Evolutionary conservation across 1,140 invertebrate genomes (phyloP), one percentile per base, ranked within the genome.

Genomic region (Himalopsyche phryganea): DNA sequence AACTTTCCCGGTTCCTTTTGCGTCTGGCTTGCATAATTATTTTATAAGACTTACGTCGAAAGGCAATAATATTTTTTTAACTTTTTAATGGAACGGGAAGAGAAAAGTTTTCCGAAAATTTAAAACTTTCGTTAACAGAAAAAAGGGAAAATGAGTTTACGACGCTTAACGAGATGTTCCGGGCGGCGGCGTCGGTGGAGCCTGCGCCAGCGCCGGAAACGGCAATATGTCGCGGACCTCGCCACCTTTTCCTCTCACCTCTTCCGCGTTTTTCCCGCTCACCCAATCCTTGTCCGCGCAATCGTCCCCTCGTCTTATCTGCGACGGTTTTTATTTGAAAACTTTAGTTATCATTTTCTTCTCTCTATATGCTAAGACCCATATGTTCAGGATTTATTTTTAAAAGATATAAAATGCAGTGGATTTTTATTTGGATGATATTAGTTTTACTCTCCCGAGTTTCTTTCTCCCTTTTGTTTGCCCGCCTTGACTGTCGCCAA

Each of bases 121-220:
- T 28, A 5, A 28, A 28, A 28, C 23, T 28, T 28, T 28, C 23
- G 23, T 28, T 28, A 28, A 28, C 23, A 28, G 23, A 28, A 28
- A 28, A 28, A 28, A 28, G 23, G 23, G 23, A 28, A 28, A 28
- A 28, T 28, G 38, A 15, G 38, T 15, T n/a, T 40, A 15, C n/a
- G 38, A n/a, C 38, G 38, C 38, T 40, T 40, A 40, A 40, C 38
- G 38, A 40, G n/a, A 40, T n/a, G 11, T 40, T 40, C 38, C 38
- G 38, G 38, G 11, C 38, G 15, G 38, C 4, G 15, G n/a, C 38
- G 15, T 40, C 15, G 38, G 38, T 28, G 9, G 23, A 3, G 9
- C 23, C 23, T 3, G 23, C 23, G 9, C 23, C 23, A 9, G 23
- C 23, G 23, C 23, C 23, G 23, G 23, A 40, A 15, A 40, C 15